Base-by-base conservation (phyloP, 2,113 vertebrate genomes). In the Psilopsiagon aymara region DNA sequence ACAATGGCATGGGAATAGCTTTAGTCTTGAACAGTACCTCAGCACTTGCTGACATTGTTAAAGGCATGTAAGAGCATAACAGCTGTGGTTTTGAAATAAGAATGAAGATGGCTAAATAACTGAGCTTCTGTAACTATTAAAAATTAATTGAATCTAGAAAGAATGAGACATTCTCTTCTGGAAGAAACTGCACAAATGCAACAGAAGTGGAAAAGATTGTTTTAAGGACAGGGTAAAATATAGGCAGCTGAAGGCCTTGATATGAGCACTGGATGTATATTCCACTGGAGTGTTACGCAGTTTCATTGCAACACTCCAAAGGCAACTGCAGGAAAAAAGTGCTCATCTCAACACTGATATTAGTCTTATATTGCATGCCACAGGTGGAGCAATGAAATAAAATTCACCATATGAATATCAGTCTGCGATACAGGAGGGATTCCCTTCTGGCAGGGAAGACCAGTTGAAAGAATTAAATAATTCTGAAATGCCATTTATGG, bases 261-360 rank as follows among this genome's bases (percentile, higher is more conserved):
- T 0, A 0, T 52, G 23, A 14, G 43, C 16, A 18, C 6, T 35
- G n/a, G 20, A 7, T 88, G 6, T 2, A 37, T 20, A 63, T 16
- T 13, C 9, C 31, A 25, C 25, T 47, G 19, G 11, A 55, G 9
- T 20, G 12, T 39, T 35, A 23, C 10, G 20, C 12, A 16, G 5
- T n/a, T 80, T 64, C 16, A 66, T 37, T 68, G 49, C n/a, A 69
- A 21, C 10, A 12, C 5, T 55, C 7, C 29, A 19, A 52, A 12
- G 9, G 14, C 76, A 92, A 25, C 11, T 64, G 11, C 20, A 57
- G 71, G 10, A 6, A 69, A 69, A 66, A 92, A 62, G 8, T 55
- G 7, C 8, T 80, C 27, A 8, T 60, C 35, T 55, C 29, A 49
- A 27, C 53, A 24, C 7, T 55, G 16, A 23, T 11, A 28, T 6